Percentiles rank a stretch among this genome's conserved stretches.
Evolutionary conservation across 2,888 invertebrate genomes (phyloP).

Genomic region (Coenonympha glycerion): DNA sequence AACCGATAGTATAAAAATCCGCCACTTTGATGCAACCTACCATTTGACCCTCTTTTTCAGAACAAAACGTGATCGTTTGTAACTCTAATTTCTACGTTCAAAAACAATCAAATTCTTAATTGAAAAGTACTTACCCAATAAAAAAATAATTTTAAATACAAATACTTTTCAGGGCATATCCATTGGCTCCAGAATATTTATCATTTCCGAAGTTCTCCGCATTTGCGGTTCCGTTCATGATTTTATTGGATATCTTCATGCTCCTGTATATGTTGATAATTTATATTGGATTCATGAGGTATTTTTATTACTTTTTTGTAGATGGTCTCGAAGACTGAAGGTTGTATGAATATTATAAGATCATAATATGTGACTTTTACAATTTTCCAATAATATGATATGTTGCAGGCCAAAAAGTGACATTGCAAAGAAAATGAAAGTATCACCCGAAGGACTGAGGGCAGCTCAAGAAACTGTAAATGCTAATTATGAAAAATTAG

Average conservation of each 20-base stretch:
- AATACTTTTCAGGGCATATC: conserved; percentile 67
- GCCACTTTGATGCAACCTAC: too few species aligned
- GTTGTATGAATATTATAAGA: too few species aligned
- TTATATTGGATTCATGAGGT: conserved; percentile 47
- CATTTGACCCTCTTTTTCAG: too few species aligned
- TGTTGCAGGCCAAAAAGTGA: conserved; percentile 67
- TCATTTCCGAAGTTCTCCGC: conserved; percentile 49
- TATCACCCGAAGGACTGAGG: conserved; percentile 47
- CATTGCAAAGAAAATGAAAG: conserved; percentile 66
- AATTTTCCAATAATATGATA: neutral
- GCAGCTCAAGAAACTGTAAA: conserved; percentile 43
- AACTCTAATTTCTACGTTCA: too few species aligned
- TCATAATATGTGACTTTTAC: neutral
- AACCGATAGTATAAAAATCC: too few species aligned
- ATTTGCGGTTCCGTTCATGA: conserved; percentile 42
- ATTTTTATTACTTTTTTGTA: neutral
- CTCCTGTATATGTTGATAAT: conserved; percentile 34
- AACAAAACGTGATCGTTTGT: too few species aligned
- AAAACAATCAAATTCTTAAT: too few species aligned
- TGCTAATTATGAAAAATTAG: conserved; percentile 37
- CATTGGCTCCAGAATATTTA: conserved; percentile 63
- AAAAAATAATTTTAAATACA: neutral
- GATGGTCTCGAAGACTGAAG: too few species aligned
- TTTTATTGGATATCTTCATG: conserved; percentile 30
- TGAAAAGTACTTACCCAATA: too few species aligned